Percentiles rank a stretch among this genome's conserved stretches.
Evolutionary conservation across 2,113 vertebrate species (phyloP).

Genomic region (Ptilonorhynchus violaceus): DNA sequence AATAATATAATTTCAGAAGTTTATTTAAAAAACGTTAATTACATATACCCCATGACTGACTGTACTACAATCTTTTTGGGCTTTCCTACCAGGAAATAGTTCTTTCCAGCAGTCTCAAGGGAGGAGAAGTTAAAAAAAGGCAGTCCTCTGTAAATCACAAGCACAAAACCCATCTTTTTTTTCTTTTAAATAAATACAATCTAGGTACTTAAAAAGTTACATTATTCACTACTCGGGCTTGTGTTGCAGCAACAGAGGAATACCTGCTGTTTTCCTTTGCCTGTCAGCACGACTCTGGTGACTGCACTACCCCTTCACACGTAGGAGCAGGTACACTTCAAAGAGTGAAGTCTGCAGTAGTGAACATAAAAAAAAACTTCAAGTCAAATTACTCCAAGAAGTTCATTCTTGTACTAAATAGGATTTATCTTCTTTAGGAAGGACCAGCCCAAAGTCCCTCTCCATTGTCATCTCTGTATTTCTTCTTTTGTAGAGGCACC

Average conservation of each 20-base stretch:
- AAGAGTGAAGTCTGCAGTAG: not conserved
- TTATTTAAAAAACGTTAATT: not conserved
- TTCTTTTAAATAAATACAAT: not conserved
- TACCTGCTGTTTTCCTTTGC: not conserved
- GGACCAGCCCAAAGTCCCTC: not conserved
- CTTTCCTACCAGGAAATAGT: not conserved
- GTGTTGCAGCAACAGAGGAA: not conserved
- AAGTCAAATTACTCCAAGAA: not conserved
- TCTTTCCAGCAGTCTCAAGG: not conserved
- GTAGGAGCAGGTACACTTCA: not conserved
- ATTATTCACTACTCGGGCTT: not conserved
- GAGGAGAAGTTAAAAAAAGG: not conserved
- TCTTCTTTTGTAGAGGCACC: not conserved
- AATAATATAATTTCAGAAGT: not conserved
- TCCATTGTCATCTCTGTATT: not conserved
- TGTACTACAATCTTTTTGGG: not conserved
- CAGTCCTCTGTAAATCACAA: not conserved
- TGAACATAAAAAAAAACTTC: not conserved
- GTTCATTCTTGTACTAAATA: not conserved
- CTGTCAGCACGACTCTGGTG: not conserved
- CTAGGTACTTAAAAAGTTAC: not conserved
- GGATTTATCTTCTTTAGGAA: not conserved
- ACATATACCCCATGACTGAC: fast-evolving
- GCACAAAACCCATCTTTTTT: not conserved
- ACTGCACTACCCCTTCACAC: not conserved